These are phyloP conservation scores for Falco columbarius DNA, from an alignment of 2,797 vertebrate species.

Conservation along the genomic window DNA sequence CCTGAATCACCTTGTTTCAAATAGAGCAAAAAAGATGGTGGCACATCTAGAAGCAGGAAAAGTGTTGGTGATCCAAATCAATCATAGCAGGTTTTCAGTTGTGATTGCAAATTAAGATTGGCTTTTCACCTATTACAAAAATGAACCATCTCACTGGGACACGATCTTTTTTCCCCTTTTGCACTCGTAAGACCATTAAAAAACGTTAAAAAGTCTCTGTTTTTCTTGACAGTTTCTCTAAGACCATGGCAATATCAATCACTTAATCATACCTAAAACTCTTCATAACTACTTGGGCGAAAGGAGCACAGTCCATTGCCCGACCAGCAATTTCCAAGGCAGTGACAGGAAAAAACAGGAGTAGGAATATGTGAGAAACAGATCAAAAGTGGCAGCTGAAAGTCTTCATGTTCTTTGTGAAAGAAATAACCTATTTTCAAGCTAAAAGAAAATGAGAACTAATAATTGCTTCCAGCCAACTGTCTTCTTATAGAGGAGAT, in stretches of 20 bases:
- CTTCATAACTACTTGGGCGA: neutral
- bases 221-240: neutral
- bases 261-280: neutral
- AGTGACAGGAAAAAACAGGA: neutral
- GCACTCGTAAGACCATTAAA: neutral
- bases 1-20: neutral
- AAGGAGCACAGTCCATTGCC: neutral
- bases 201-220: neutral
- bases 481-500: neutral
- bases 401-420: neutral
- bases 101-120: neutral
- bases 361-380: neutral
- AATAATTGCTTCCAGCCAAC: slow-evolving; percentile 19
- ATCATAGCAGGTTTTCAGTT: neutral
- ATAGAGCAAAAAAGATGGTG: neutral
- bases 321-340: neutral
- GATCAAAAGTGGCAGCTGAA: slow-evolving; percentile 11
- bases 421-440: neutral
- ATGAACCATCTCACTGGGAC: neutral
- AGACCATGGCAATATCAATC: neutral
- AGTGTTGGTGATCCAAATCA: neutral
- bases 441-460: neutral
- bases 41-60: neutral
- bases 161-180: neutral
- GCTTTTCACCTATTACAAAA: neutral